These are phyloP conservation scores for Sminthurides bifidus DNA, from an alignment of 1,140 invertebrate species.

Conservation along the genomic window DNA sequence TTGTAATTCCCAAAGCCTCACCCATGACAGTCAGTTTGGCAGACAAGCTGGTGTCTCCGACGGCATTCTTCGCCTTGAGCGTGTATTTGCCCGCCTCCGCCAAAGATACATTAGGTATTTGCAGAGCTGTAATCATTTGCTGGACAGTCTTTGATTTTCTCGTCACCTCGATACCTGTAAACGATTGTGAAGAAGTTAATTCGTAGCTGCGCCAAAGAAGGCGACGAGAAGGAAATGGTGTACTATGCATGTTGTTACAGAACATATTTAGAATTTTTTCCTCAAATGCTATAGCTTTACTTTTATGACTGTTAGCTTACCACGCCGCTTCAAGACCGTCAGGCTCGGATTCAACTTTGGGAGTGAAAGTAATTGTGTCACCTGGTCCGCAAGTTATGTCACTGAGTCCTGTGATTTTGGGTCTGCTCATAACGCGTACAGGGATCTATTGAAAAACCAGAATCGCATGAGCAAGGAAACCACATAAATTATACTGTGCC, in stretches of 20 bases:
- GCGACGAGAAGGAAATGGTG: too few species aligned
- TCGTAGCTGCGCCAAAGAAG: too few species aligned
- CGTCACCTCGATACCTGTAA: background rate
- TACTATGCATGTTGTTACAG: too few species aligned
- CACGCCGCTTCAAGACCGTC: slow-evolving; percentile 48
- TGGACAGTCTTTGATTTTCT: slow-evolving; percentile 2
- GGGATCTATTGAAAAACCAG: background rate
- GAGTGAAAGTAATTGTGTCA: slow-evolving; percentile 56
- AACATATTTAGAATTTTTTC: too few species aligned
- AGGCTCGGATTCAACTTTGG: slow-evolving; percentile 61
- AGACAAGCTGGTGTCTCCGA: slow-evolving; percentile 55
- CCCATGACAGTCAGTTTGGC: slow-evolving; percentile 64
- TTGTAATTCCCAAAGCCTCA: slow-evolving; percentile 40
- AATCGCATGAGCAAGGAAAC: background rate
- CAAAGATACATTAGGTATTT: slow-evolving; percentile 28
- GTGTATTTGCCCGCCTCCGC: slow-evolving; percentile 68
- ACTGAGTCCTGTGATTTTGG: slow-evolving; percentile 58
- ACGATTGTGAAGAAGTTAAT: too few species aligned
- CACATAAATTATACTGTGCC: too few species aligned
- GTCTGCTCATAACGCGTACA: slow-evolving; percentile 54
- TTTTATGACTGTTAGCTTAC: slow-evolving; percentile 31
- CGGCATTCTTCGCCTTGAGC: slow-evolving; percentile 57
- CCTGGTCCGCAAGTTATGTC: slow-evolving; percentile 59
- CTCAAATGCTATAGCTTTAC: too few species aligned
- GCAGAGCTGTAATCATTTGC: slow-evolving; percentile 2